phyloP scores from a whole-genome alignment of 2,888 invertebrate genomes.

The Vanessa cardui region DNA sequence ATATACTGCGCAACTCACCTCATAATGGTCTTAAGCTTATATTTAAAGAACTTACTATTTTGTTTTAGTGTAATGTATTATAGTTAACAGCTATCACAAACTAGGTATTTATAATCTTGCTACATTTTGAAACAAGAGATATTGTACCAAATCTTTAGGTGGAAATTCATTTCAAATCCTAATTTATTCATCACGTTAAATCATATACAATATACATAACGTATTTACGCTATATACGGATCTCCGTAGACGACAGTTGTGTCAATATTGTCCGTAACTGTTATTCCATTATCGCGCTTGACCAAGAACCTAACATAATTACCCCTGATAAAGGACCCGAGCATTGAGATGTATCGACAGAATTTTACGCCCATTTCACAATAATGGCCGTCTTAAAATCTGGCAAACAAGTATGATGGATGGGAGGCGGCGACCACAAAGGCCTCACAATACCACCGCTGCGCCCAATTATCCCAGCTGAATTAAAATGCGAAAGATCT shows the following conservation, averaged over 20 bases:
- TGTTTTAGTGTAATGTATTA: too few species aligned
- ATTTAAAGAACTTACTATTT: too few species aligned
- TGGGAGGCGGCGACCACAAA: slow-evolving; percentile 69
- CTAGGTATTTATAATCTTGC: too few species aligned
- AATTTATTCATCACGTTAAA: too few species aligned
- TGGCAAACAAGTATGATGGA: slow-evolving; percentile 72
- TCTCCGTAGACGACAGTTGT: background rate
- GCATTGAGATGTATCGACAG: slow-evolving; percentile 65
- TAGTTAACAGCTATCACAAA: too few species aligned
- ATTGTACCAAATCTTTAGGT: too few species aligned
- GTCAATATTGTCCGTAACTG: slow-evolving; percentile 34
- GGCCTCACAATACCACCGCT: slow-evolving; percentile 58
- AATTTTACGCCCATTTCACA: slow-evolving; percentile 76
- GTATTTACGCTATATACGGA: background rate
- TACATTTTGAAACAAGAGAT: too few species aligned
- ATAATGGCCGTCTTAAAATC: slow-evolving; percentile 52
- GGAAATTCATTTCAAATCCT: too few species aligned
- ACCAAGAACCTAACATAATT: slow-evolving; percentile 67
- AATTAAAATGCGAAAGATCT: background rate
- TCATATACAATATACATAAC: background rate
- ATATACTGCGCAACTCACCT: too few species aligned
- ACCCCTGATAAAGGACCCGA: slow-evolving; percentile 57
- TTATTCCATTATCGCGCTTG: slow-evolving; percentile 59
- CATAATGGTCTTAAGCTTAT: too few species aligned
- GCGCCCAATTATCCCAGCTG: slow-evolving; percentile 64